Percentiles rank a stretch among this genome's conserved stretches.
Conservation (phyloP, 64 coral and sea anemone species). For the Catalaphyllia jardinei region DNA sequence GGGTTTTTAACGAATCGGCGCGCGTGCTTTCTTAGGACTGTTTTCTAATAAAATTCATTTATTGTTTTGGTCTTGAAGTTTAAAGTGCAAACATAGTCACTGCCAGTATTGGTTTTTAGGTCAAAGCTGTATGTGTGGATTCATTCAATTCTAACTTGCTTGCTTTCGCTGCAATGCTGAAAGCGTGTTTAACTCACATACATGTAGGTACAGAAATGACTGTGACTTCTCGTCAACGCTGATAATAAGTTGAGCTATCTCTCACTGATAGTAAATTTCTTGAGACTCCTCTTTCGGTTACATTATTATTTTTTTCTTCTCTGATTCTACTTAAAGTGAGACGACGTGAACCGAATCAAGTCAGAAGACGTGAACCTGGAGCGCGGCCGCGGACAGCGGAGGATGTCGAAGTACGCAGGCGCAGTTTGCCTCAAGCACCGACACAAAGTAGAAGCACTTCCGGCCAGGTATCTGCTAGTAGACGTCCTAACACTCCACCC, state of each 20-base stretch:
- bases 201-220: too few relatives aligned
- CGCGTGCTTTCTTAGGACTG: too few relatives aligned
- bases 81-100: too few relatives aligned
- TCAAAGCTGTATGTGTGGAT: too few relatives aligned
- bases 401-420: slow-evolving; percentile 46
- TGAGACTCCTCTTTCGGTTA: not conserved
- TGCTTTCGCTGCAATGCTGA: too few relatives aligned
- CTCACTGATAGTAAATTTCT: not conserved
- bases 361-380: slow-evolving; percentile 25
- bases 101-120: too few relatives aligned
- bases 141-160: too few relatives aligned
- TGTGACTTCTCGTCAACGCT: too few relatives aligned
- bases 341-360: slow-evolving; percentile 45
- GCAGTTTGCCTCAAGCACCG: slow-evolving; percentile 61
- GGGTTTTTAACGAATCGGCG: too few relatives aligned
- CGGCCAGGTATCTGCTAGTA: not conserved
- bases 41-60: too few relatives aligned
- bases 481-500: not conserved
- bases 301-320: not conserved
- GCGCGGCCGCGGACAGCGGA: slow-evolving; percentile 7
- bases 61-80: too few relatives aligned
- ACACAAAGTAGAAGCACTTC: slow-evolving; percentile 4
- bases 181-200: too few relatives aligned
- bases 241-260: not conserved
- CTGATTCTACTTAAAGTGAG: not conserved